Conservation (phyloP, 2,797 vertebrate species). For the Brachymystax lenok region DNA sequence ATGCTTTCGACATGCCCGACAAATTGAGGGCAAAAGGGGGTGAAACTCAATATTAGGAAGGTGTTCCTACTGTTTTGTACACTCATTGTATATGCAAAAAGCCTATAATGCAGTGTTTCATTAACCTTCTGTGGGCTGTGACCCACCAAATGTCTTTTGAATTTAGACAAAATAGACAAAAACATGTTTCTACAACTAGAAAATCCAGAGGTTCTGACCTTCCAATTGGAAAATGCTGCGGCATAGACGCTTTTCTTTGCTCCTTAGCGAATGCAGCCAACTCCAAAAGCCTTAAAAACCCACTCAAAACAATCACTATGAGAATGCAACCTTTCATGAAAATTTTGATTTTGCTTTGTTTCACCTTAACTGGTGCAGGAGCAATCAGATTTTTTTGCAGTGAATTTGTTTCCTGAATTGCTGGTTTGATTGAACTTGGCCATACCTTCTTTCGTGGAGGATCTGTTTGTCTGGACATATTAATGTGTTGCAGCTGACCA, state of each 20-base stretch:
- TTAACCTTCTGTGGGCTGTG: neutral
- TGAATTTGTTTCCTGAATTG: neutral
- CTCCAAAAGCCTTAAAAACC: neutral
- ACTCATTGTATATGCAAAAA: neutral
- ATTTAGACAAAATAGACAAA: neutral
- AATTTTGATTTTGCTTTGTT: neutral
- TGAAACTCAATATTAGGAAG: too few relatives aligned
- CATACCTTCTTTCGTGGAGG: neutral
- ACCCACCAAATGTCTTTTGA: neutral
- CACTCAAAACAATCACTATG: neutral
- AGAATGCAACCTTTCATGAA: neutral
- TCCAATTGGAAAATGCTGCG: neutral
- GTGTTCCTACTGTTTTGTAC: too few relatives aligned
- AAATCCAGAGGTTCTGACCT: neutral
- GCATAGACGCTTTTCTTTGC: neutral
- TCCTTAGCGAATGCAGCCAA: too few relatives aligned
- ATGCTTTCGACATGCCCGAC: too few relatives aligned
- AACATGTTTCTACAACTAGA: neutral
- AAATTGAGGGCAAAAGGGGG: too few relatives aligned
- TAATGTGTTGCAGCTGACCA: slow-evolving; percentile 13
- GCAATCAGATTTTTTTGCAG: neutral
- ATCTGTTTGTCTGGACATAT: neutral
- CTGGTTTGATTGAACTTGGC: neutral
- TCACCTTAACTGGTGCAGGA: neutral
- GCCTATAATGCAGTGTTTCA: neutral